phyloP scores from a whole-genome alignment of 2,113 vertebrate species.

The Ptyas mucosa region DNA sequence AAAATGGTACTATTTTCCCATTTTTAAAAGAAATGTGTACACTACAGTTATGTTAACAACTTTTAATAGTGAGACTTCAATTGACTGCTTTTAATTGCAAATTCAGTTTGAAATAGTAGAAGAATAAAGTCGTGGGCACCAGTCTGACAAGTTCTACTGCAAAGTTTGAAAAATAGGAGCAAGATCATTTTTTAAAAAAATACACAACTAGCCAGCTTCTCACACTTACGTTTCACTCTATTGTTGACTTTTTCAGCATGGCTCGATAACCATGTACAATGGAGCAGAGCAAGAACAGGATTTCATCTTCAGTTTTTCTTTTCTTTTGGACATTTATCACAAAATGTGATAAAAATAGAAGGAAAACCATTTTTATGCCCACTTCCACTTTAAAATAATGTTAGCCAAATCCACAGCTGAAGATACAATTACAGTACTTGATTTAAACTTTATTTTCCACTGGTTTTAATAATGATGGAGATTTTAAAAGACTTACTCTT shows the following conservation, averaged over 20 bases:
- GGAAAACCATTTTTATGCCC: background rate
- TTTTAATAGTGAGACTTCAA: background rate
- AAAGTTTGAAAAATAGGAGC: background rate
- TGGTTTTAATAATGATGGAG: background rate
- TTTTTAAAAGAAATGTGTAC: background rate
- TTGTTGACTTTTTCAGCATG: background rate
- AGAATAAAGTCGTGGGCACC: fast-evolving
- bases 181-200: background rate
- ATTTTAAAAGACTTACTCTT: slow-evolving; percentile 22
- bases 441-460: background rate
- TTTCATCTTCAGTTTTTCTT: slow-evolving; percentile 4
- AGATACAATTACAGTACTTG: background rate
- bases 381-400: background rate
- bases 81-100: background rate
- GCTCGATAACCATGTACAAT: slow-evolving; percentile 1
- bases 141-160: background rate
- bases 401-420: background rate
- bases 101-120: background rate
- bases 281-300: background rate
- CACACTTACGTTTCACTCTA: background rate
- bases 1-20: background rate
- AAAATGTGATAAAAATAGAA: background rate
- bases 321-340: background rate
- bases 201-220: background rate
- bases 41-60: background rate